A percentile compares a stretch with the other conserved stretches of the same genome.
These are phyloP conservation scores for Upupa epops DNA, from an alignment of 2,113 vertebrate genomes.

Conservation along the genomic window DNA sequence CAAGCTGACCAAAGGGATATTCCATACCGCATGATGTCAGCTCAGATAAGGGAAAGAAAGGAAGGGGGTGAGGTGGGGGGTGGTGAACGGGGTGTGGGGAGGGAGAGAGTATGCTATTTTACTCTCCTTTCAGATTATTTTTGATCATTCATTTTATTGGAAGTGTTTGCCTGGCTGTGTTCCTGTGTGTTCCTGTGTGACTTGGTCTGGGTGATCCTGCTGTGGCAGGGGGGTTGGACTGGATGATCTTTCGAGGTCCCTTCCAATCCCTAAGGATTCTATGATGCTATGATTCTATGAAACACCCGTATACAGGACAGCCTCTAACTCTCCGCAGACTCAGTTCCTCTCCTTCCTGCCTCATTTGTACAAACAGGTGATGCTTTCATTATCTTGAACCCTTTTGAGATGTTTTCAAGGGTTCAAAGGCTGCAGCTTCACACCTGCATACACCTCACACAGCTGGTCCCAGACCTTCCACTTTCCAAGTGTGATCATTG, in stretches of 20 bases:
- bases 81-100: too few species aligned
- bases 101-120: neutral
- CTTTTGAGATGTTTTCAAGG: neutral
- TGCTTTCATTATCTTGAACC: neutral
- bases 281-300: too few species aligned
- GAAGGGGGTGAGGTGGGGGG: too few species aligned
- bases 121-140: neutral
- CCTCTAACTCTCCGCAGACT: neutral
- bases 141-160: neutral
- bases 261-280: too few species aligned
- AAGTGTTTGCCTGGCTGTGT: neutral
- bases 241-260: too few species aligned
- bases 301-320: neutral
- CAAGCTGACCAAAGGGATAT: too few species aligned
- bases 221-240: too few species aligned
- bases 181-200: too few species aligned
- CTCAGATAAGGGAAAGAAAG: too few species aligned
- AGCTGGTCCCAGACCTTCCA: neutral
- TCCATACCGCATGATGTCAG: too few species aligned
- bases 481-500: neutral
- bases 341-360: neutral
- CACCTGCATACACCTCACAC: neutral
- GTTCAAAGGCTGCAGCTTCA: neutral
- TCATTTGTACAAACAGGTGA: neutral
- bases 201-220: too few species aligned